A percentile compares a stretch with the other conserved stretches of the same genome.
Conservation (phyloP, 2,113 vertebrate genomes). For the Myxocyprinus asiaticus region DNA sequence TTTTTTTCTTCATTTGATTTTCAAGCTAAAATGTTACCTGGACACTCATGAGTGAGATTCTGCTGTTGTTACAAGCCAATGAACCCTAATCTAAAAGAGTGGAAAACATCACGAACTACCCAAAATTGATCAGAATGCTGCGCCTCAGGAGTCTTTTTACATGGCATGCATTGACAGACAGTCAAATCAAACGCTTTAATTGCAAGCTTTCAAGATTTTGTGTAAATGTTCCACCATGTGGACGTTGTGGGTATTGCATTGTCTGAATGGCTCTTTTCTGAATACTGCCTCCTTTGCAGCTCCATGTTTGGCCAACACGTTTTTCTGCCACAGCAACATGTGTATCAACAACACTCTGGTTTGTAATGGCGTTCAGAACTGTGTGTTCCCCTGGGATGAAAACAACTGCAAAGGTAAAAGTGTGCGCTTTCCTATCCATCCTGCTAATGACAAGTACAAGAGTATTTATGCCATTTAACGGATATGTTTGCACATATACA, state of each 20-base stretch:
- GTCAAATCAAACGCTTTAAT: too few species aligned
- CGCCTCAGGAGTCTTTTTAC: too few species aligned
- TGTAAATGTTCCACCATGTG: slow-evolving; percentile 18
- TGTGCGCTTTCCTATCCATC: not conserved
- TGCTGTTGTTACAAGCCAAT: too few species aligned
- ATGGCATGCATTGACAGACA: too few species aligned
- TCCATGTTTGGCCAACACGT: slow-evolving; percentile 83
- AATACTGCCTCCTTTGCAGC: slow-evolving; percentile 69
- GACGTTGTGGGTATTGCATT: not conserved
- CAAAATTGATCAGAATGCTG: too few species aligned
- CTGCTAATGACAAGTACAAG: too few species aligned
- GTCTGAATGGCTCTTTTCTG: not conserved
- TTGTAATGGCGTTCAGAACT: slow-evolving; percentile 96
- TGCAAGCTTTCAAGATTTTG: not conserved
- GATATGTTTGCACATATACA: too few species aligned
- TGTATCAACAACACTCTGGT: slow-evolving; percentile 97
- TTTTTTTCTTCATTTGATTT: too few species aligned
- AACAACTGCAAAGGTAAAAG: slow-evolving; percentile 90
- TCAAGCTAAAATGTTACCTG: too few species aligned
- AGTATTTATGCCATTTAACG: not conserved
- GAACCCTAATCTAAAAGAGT: too few species aligned
- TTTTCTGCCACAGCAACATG: slow-evolving; percentile 98
- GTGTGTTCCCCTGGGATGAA: slow-evolving; percentile 97
- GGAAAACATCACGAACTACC: too few species aligned
- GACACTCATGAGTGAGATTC: too few species aligned